A percentile compares a stretch with the other conserved stretches of the same genome.
These are phyloP conservation scores for Erannis defoliaria DNA, from an alignment of 2,888 invertebrate species.

Conservation along the genomic window DNA sequence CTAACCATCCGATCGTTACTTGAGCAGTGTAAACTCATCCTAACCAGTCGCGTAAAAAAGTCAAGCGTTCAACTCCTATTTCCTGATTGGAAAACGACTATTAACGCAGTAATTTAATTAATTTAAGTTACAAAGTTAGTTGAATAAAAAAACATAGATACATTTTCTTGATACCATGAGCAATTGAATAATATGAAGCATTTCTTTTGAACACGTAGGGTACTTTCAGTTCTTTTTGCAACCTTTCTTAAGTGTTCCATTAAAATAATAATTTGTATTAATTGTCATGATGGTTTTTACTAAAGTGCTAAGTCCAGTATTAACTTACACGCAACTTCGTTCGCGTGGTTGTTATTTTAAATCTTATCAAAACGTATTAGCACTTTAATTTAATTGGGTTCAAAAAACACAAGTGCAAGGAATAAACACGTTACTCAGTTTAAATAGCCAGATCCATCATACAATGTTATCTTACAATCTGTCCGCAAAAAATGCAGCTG, in stretches of 20 bases:
- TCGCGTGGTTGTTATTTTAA: constrained; percentile 18
- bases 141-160: constrained; percentile 30
- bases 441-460: constrained; percentile 18
- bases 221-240: constrained; percentile 3
- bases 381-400: constrained; percentile 11
- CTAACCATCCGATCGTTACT: background rate
- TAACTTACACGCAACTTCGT: constrained; percentile 12
- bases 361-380: constrained; percentile 12
- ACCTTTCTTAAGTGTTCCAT: background rate
- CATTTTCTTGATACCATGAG: constrained; percentile 29
- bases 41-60: constrained; percentile 63
- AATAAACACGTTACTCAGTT: constrained; percentile 8
- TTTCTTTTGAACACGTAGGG: constrained; percentile 6
- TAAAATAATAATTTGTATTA: constrained; percentile 21
- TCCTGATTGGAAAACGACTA: constrained; percentile 68
- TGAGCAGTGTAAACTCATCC: constrained; percentile 6
- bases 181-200: constrained; percentile 1
- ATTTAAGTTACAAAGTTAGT: constrained; percentile 41
- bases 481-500: constrained; percentile 12
- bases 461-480: background rate
- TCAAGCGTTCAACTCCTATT: constrained; percentile 47
- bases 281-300: constrained; percentile 17
- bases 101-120: constrained; percentile 67
- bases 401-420: constrained; percentile 15
- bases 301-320: constrained; percentile 1